Percentiles rank a stretch among this genome's conserved stretches.
Conservation (phyloP, 2,113 vertebrate genomes). For the Caranx ignobilis region DNA sequence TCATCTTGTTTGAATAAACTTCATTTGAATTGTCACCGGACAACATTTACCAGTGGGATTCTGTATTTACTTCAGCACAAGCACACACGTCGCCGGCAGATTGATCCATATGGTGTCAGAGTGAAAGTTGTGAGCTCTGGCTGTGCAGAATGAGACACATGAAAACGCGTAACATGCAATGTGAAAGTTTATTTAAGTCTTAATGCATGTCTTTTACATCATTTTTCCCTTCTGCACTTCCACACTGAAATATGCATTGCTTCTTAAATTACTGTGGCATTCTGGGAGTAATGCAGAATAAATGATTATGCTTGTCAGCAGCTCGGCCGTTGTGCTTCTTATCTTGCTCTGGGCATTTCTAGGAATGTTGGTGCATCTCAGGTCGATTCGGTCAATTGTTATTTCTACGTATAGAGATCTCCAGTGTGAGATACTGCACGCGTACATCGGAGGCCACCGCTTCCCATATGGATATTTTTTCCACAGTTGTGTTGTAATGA, state of each 20-base stretch:
- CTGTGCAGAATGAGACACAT: neutral
- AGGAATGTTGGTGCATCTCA: neutral
- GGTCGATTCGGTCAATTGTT: neutral
- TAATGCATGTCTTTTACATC: neutral
- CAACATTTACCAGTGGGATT: neutral
- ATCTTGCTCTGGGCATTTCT: neutral
- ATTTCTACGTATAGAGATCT: constrained; percentile 9
- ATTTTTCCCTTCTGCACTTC: neutral
- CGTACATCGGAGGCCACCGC: neutral
- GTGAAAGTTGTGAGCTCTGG: neutral
- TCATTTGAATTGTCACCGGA: neutral
- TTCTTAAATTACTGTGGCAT: neutral
- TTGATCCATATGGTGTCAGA: neutral
- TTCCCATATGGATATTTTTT: neutral
- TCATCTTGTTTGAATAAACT: neutral
- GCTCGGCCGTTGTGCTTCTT: neutral
- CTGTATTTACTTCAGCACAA: neutral
- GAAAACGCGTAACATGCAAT: neutral
- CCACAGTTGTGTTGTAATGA: neutral
- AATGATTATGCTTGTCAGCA: neutral
- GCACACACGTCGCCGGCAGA: neutral
- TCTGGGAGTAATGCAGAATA: neutral
- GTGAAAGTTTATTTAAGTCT: neutral
- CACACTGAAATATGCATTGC: neutral
- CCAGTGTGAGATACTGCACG: neutral